Evolutionary conservation across 1,140 invertebrate genomes (phyloP).

Genomic region (Drosophila saltans): DNA sequence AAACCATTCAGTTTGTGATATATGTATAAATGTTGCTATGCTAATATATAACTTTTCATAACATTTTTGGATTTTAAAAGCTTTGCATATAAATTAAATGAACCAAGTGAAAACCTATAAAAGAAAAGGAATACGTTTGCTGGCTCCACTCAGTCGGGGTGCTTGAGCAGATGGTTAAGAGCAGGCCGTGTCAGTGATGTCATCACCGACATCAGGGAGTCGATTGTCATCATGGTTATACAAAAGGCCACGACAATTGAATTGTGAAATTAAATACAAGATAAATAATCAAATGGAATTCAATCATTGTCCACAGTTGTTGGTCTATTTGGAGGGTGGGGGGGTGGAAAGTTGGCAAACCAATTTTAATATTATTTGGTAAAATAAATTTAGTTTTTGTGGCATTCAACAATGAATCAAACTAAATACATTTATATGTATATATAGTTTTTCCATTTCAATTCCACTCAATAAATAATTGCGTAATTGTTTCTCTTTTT

Average conservation of each 20-base stretch:
- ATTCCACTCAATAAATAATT: too few relatives aligned
- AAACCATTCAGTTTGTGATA: slow-evolving; percentile 20
- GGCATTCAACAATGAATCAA: background rate
- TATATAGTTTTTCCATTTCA: background rate
- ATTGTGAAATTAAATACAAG: slow-evolving; percentile 11
- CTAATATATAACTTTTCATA: slow-evolving; percentile 21
- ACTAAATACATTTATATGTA: background rate
- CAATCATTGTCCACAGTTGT: slow-evolving; percentile 2
- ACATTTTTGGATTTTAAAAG: slow-evolving; percentile 9
- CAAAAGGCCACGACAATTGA: background rate
- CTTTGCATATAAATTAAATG: slow-evolving; percentile 40
- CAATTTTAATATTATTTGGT: background rate
- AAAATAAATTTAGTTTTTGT: background rate
- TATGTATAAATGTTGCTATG: slow-evolving; percentile 25
- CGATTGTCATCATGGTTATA: slow-evolving; percentile 3
- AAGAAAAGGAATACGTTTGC: background rate
- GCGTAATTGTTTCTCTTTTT: background rate
- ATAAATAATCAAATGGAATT: background rate
- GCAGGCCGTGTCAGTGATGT: slow-evolving; percentile 42
- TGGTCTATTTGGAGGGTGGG: background rate
- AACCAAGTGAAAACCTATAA: slow-evolving; percentile 23
- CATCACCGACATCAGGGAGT: slow-evolving; percentile 21
- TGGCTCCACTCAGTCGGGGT: slow-evolving; percentile 45
- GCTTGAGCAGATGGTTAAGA: background rate
- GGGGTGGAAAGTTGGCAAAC: background rate